Evolutionary conservation across 1,140 invertebrate species (phyloP), one percentile per base, ranked within the genome.

Genomic region (Chrysopa pallens): DNA sequence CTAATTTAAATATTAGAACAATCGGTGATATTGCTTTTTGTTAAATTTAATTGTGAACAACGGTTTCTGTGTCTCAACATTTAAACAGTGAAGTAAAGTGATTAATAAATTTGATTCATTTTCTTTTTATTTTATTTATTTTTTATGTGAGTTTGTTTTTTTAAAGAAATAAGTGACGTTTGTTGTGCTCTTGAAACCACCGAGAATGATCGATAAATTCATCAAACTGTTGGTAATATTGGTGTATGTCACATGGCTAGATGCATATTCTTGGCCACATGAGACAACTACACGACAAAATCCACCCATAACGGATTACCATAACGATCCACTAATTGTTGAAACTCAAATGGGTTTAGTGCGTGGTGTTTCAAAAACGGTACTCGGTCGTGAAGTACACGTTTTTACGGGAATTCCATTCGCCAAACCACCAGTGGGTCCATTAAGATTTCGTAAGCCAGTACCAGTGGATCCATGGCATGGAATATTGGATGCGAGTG

Each of bases 401-500:
- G 80, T 83, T 8, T 96, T 86, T 57, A 80, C 78, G n/a, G 89
- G 90, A 4, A 90, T 97, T 46, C 93, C 93, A 1, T 96, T 87
- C 60, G 92, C 91, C 1, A 88, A 93, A 59, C 87, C 92, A 0
- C 93, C 92, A 0, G 56, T 85, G 12, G 88, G 85, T 1, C 76
- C 84, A 23, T 64, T 93, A 27, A 70, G 93, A 42, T 98, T 96
- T 62, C 70, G 80, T 12, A 80, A 82, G 48, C 90, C 92, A 1
- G 73, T 83, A 36, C 80, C 87, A 8, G 72, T 82, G 31, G 80
- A 87, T 46, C 77, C 78, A 1, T 96, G 91, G 91, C 73, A 78
- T 52, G 85, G 82, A 2, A 72, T 87, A 1, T 63, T 82, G 9
- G 80, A 87, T 57, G 83, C 84, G 14, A 86, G 75, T 1, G 68